Evolutionary conservation across 2,888 invertebrate genomes (phyloP).

Genomic region (Petrolisthes manimaculis): DNA sequence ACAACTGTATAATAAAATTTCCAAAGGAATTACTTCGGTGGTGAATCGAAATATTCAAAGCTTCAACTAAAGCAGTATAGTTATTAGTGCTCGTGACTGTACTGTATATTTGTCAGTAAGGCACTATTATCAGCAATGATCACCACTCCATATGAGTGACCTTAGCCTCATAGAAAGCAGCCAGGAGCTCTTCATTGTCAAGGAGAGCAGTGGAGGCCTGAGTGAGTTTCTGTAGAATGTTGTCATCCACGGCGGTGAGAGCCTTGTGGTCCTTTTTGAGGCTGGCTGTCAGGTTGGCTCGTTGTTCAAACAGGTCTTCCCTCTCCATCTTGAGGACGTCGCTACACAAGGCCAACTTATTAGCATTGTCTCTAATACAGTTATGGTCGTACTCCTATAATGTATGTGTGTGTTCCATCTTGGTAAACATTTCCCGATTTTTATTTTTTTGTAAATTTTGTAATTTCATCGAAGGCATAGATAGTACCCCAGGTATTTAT

Average conservation of each 20-base stretch:
- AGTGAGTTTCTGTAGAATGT: constrained; percentile 57
- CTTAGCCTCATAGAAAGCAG: constrained; percentile 65
- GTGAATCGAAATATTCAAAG: neutral
- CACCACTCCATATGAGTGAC: constrained; percentile 11
- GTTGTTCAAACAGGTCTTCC: constrained; percentile 56
- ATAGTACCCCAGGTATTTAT: no score
- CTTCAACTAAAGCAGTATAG: no score
- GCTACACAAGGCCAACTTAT: constrained; percentile 10
- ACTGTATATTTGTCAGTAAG: neutral
- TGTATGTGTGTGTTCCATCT: no score
- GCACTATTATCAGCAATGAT: no score
- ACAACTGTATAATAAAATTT: neutral
- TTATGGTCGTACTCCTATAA: no score
- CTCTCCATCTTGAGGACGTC: constrained; percentile 61
- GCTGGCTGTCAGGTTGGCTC: constrained; percentile 46
- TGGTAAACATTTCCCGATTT: no score
- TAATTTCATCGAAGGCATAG: no score
- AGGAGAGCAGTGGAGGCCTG: constrained; percentile 55
- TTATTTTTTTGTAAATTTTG: no score
- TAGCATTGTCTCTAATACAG: no score
- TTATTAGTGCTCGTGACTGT: neutral
- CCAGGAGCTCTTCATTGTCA: constrained; percentile 65
- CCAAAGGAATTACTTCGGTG: neutral
- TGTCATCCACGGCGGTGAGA: constrained; percentile 52
- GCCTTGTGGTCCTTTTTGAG: constrained; percentile 56